Evolutionary conservation across 2,888 invertebrate genomes (phyloP).

Genomic region (Myopa testacea): DNA sequence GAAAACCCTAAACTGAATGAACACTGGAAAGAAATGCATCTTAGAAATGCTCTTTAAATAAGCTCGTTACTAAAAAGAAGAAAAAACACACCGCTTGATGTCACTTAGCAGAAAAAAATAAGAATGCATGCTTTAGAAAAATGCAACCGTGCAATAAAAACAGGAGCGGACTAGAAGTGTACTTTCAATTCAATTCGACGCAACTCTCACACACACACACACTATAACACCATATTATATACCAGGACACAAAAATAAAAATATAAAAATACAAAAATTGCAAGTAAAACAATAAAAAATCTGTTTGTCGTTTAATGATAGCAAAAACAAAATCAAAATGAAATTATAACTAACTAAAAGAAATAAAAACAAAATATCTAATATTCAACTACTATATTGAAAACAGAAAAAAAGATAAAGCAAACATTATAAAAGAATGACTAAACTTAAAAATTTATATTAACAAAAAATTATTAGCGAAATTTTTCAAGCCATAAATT

Average conservation of each 20-base stretch:
- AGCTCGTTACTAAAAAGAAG: neutral
- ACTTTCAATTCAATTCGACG: neutral
- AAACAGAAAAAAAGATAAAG: neutral
- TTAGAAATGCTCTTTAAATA: too few species aligned
- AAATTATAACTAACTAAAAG: too few species aligned
- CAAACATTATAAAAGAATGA: neutral
- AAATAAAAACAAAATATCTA: neutral
- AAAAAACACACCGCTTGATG: constrained; percentile 1
- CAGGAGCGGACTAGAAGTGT: neutral
- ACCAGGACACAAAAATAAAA: neutral
- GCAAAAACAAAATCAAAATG: neutral
- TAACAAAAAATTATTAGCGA: constrained; percentile 51
- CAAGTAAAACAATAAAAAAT: neutral
- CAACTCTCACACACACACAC: neutral
- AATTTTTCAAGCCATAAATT: constrained; percentile 54
- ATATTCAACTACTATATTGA: neutral
- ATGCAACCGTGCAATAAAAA: neutral
- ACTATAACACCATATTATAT: neutral
- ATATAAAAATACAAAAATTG: neutral
- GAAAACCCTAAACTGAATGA: too few species aligned
- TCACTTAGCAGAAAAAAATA: neutral
- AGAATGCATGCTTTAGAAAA: neutral
- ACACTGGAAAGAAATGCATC: too few species aligned
- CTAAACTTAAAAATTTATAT: constrained; percentile 18
- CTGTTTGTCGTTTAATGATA: neutral